A percentile compares a stretch with the other conserved stretches of the same genome.
Conservation (phyloP, 2,113 vertebrate species). For the Acanthochromis polyacanthus region DNA sequence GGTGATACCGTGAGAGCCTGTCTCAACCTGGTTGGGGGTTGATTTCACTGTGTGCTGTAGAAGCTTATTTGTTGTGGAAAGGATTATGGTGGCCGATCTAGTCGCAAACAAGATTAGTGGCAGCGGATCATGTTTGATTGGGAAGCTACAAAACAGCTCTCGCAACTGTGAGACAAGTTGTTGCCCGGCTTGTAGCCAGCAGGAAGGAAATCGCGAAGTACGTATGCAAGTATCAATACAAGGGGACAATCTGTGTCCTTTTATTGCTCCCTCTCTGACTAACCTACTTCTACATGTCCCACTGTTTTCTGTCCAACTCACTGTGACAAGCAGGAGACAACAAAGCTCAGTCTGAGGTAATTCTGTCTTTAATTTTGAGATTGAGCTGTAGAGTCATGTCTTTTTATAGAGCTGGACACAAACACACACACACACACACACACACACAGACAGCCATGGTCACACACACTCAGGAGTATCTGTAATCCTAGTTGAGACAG, state of each 20-base stretch:
- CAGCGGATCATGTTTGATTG: conserved; percentile 83
- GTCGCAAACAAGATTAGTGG: conserved; percentile 83
- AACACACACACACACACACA: conserved; percentile 43
- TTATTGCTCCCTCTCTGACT: not conserved
- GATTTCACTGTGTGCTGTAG: conserved; percentile 62
- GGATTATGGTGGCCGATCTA: conserved; percentile 81
- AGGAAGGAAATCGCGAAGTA: conserved; percentile 24
- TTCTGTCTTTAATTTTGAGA: conserved; percentile 49
- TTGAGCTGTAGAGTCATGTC: conserved; percentile 56
- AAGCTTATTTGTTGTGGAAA: conserved; percentile 71
- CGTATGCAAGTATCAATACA: conserved; percentile 37
- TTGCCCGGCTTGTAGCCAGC: conserved; percentile 24
- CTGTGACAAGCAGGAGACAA: conserved; percentile 11
- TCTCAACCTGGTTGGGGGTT: conserved; percentile 53
- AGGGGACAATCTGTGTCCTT: not conserved
- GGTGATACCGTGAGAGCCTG: conserved; percentile 19
- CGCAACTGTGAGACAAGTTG: conserved; percentile 71
- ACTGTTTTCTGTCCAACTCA: not conserved
- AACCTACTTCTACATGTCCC: not conserved
- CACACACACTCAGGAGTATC: conserved; percentile 64
- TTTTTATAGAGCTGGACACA: conserved; percentile 68
- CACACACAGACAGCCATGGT: conserved; percentile 27
- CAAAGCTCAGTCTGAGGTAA: conserved; percentile 31
- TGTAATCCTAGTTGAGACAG: conserved; percentile 72
- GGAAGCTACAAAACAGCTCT: conserved; percentile 76